Percentiles rank a stretch among this genome's conserved stretches.
These are phyloP conservation scores for Neolamprologus ventralis DNA, from an alignment of 2,113 vertebrate species.

Conservation along the genomic window DNA sequence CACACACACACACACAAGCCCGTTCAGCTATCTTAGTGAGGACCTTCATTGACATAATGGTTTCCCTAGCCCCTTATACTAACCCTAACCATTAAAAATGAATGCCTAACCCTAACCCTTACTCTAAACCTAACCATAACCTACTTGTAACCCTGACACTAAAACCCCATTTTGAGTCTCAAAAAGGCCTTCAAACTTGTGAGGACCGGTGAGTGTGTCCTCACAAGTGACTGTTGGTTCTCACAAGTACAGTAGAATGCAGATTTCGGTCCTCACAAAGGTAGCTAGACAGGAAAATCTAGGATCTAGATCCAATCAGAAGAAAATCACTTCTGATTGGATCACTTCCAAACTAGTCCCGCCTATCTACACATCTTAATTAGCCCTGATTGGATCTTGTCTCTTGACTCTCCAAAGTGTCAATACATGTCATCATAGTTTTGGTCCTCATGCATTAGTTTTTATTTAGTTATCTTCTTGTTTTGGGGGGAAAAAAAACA, in stretches of 20 bases:
- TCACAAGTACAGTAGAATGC: neutral
- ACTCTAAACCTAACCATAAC: neutral
- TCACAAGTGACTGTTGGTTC: neutral
- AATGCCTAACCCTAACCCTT: neutral
- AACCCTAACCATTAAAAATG: neutral
- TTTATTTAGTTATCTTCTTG: neutral
- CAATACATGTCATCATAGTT: neutral
- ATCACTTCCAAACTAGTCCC: neutral
- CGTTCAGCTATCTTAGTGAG: neutral
- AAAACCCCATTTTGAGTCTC: neutral
- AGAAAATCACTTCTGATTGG: neutral
- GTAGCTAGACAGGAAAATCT: neutral
- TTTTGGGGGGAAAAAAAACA: accelerated
- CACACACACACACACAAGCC: neutral
- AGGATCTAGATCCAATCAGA: neutral
- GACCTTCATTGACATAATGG: neutral
- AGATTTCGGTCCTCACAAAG: neutral
- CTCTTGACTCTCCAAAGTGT: neutral
- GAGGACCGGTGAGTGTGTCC: neutral
- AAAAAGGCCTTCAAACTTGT: neutral
- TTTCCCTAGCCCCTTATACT: neutral
- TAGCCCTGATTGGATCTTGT: neutral
- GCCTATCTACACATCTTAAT: neutral
- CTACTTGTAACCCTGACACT: neutral
- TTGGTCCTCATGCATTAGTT: neutral